Base-by-base conservation (phyloP, 2,888 invertebrate species). In the Rotaria magnacalcarata region DNA sequence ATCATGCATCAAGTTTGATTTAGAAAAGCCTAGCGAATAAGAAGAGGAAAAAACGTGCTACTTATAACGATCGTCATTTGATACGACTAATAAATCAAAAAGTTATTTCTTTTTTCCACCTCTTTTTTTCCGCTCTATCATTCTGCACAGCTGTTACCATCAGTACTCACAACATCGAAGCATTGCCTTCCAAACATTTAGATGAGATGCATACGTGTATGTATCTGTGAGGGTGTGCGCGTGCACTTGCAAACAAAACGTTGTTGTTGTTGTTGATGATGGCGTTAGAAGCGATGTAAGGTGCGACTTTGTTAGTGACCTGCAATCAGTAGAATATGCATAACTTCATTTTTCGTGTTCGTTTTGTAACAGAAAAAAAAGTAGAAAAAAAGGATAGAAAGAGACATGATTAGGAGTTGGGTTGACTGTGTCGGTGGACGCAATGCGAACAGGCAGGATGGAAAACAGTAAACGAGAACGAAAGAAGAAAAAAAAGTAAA, bases 401-500 rank as follows among this genome's bases (percentile, higher is more conserved):
- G 67, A 34, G 34, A 67, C 67, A 21, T 67, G 67, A 67, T 67
- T 41, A 67, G 67, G 4, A 67, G 67, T 34, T 67, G 67, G 67
- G 27, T 67, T 67, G 67, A 67, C 67, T 67, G 34, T 67, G 34
- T 67, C 34, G 2, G 67, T 67, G 34, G 67, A 67, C 34, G 67
- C 34, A 67, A 41, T 67, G 34, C 34, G 67, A 67, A 34, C 16
- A 67, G 67, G 19, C 67, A 67, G 67, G 34, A 67, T 67, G 67
- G 67, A 67, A 67, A 67, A 67, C 67, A 67, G 67, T 67, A 34
- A 41, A 67, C 41, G 67, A 67, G 67, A 67, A 67, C 67, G 67
- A 67, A 67, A 67, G 67, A 67, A 67, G 67, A 67, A 67, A 67
- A 67, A 67, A 34, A 67, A 14, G 0, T 34, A 67, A 67, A 67